Evolutionary conservation across 2,888 invertebrate species (phyloP).

Genomic region (Drymonia ruficornis): DNA sequence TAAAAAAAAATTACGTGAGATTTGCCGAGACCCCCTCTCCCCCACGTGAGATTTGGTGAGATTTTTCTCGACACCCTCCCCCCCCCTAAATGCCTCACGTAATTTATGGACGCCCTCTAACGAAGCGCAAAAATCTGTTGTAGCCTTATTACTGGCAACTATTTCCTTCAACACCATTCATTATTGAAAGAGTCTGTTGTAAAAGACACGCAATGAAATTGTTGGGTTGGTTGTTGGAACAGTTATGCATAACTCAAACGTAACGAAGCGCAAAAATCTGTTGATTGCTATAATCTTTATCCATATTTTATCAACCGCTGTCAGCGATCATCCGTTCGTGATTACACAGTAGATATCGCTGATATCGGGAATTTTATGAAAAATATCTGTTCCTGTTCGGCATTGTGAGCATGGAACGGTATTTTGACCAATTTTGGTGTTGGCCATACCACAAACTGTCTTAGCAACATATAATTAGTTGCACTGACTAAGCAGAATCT

Average conservation of each 20-base stretch:
- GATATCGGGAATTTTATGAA: slow-evolving; percentile 43
- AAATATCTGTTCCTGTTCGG: slow-evolving; percentile 39
- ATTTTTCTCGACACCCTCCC: no score
- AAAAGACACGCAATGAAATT: no score
- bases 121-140: no score
- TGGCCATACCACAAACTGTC: slow-evolving; percentile 53
- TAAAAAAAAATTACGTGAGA: no score
- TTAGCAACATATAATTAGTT: slow-evolving; percentile 61
- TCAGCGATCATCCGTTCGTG: slow-evolving; percentile 41
- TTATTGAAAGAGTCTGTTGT: no score
- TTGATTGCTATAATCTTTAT: slow-evolving; percentile 40
- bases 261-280: slow-evolving; percentile 31
- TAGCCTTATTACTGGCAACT: no score
- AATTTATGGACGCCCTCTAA: no score
- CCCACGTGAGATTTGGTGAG: no score
- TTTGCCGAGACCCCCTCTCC: no score
- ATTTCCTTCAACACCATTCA: no score
- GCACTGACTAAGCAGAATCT: slow-evolving; percentile 69
- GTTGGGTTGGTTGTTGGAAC: no score
- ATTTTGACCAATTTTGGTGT: slow-evolving; percentile 60
- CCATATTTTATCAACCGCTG: slow-evolving; percentile 44
- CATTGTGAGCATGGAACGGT: slow-evolving; percentile 34
- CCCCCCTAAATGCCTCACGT: no score
- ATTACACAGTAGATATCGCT: slow-evolving; percentile 46
- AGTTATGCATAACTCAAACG: slow-evolving; percentile 25